Evolutionary conservation across 2,888 invertebrate genomes (phyloP), one percentile per base, ranked within the genome.

Genomic region (Horisme vitalbata): DNA sequence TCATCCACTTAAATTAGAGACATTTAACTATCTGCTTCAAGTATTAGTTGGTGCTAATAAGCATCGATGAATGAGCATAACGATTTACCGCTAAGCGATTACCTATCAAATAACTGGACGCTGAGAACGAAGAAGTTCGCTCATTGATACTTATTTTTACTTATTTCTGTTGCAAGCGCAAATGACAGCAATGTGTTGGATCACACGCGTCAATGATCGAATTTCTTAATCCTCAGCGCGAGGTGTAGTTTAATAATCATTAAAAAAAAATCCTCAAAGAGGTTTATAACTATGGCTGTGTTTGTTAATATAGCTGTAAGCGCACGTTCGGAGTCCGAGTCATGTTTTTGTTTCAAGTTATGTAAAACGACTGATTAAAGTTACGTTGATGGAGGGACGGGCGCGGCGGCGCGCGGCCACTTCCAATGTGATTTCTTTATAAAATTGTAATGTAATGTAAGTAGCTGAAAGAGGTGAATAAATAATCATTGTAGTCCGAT

Each of bases 371-470:
- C 84, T 84, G 84, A 84, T 79, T 84, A 83, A 77, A 75, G 75
- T 82, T 75, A 82, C 75, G 73, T 75, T 71, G 67, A 58, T 69
- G 64, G 65, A 45, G 63, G 62, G 69, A 65, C 70, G 73, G 70
- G 68, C 68, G 64, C 65, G 62, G 61, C 52, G 9, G 10, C 31
- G 13, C 41, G 28, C 31, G 6, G n/a, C 63, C 63, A 69, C 63
- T 63, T 56, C 71, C 78, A 82, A 79, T 89, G 88, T 89, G 88
- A 89, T 89, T 89, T 89, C 86, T 87, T 85, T 87, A 85, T 87
- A 87, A 81, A 71, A 78, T 70, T 86, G 81, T 84, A 85, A 83
- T 82, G 82, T 86, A 71, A 74, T 85, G 77, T 86, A 88, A 87
- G 87, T 89, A 89, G 88, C 78, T 77, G 82, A 84, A 86, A 80